phyloP scores from a whole-genome alignment of 2,888 invertebrate genomes.

The Megastigmus dorsalis region DNA sequence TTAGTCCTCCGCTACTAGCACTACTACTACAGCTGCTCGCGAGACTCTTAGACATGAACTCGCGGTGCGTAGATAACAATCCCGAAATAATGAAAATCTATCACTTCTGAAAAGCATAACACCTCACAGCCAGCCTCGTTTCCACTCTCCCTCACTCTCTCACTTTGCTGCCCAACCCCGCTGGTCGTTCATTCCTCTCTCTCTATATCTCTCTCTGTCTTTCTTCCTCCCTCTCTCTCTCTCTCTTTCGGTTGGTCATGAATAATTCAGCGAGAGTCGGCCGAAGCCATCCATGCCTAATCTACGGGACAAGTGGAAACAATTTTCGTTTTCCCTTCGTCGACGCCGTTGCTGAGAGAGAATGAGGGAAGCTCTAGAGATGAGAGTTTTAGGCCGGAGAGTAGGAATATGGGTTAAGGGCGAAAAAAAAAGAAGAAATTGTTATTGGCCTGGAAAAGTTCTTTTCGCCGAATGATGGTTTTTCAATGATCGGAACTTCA shows the following conservation, averaged over 20 bases:
- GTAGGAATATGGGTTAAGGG: too few relatives aligned
- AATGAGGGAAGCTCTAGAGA: background rate
- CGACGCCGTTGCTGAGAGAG: background rate
- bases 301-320: slow-evolving; percentile 57
- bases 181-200: too few relatives aligned
- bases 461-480: too few relatives aligned
- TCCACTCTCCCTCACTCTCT: slow-evolving; percentile 6
- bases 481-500: too few relatives aligned
- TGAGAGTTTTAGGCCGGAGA: slow-evolving; percentile 8
- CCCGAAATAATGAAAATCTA: slow-evolving; percentile 56
- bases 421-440: too few relatives aligned
- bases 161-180: slow-evolving; percentile 29
- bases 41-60: background rate
- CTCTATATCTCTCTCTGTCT: background rate
- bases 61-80: slow-evolving; percentile 48
- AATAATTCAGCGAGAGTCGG: slow-evolving; percentile 54
- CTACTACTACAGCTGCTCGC: too few relatives aligned
- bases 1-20: slow-evolving; percentile 22
- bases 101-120: slow-evolving; percentile 53
- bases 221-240: slow-evolving; percentile 6
- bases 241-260: slow-evolving; percentile 37
- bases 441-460: too few relatives aligned
- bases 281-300: slow-evolving; percentile 56
- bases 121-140: background rate
- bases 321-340: slow-evolving; percentile 53